Conservation (phyloP, 2,113 vertebrate genomes). For the Myrmophylax atrothorax region DNA sequence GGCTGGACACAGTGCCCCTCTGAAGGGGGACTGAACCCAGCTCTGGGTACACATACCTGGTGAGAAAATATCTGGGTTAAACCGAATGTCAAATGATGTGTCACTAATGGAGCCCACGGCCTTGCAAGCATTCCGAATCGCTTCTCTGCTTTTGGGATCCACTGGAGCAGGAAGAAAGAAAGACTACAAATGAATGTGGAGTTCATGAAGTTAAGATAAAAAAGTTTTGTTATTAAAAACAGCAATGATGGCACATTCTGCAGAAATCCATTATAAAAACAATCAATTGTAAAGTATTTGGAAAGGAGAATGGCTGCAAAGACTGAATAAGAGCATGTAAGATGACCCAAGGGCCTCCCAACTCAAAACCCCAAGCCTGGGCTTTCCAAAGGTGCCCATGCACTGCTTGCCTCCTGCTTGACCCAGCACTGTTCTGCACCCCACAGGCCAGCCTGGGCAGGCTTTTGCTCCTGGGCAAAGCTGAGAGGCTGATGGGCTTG, state of each 20-base stretch:
- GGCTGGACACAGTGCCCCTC: neutral
- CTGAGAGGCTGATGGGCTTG: neutral
- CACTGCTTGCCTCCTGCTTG: accelerated
- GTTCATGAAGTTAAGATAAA: neutral
- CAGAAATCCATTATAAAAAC: neutral
- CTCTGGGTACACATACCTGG: constrained; percentile 78
- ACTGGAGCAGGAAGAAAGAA: constrained; percentile 36
- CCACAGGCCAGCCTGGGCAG: neutral
- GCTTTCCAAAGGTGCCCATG: neutral
- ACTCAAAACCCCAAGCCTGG: neutral
- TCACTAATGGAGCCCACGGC: constrained; percentile 94
- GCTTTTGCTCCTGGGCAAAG: neutral
- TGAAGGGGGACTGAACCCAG: neutral
- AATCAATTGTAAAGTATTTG: neutral
- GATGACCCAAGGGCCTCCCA: neutral
- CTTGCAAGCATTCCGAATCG: constrained; percentile 94
- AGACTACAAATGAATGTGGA: neutral
- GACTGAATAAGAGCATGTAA: neutral
- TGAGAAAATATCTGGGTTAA: constrained; percentile 98
- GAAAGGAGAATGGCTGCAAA: neutral
- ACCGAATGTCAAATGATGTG: constrained; percentile 94
- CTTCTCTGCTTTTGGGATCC: constrained; percentile 93
- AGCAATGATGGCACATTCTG: neutral
- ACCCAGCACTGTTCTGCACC: neutral
- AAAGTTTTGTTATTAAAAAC: neutral